These are phyloP conservation scores for Nematopogon swammerdamellus DNA, from an alignment of 2,888 invertebrate genomes.

Conservation along the genomic window DNA sequence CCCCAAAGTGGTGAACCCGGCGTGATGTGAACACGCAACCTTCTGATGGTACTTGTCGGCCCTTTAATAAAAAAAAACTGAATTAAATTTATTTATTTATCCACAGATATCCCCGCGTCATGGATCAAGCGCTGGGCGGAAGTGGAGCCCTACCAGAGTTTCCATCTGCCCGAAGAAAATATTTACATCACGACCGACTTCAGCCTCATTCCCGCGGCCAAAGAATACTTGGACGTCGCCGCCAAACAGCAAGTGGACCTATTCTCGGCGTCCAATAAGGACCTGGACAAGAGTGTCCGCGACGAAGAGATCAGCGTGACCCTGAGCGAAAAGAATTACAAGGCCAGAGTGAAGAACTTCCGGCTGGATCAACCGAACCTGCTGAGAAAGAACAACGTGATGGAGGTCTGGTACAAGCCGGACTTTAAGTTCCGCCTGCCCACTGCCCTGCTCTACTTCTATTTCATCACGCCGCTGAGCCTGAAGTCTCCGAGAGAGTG, in stretches of 20 bases:
- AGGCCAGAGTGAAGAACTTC: constrained; percentile 40
- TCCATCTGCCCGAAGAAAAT: constrained; percentile 70
- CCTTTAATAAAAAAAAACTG: too few species aligned
- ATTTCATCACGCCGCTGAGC: constrained; percentile 68
- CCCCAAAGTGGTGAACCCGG: too few species aligned
- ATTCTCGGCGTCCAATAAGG: constrained; percentile 23
- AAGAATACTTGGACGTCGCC: constrained; percentile 14
- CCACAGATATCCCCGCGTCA: constrained; percentile 57
- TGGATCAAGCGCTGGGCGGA: constrained; percentile 64
- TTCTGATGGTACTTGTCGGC: too few species aligned
- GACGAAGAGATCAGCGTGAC: constrained; percentile 14
- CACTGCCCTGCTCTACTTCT: constrained; percentile 68
- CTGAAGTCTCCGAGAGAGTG: constrained; percentile 64
- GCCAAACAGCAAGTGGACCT: constrained; percentile 26
- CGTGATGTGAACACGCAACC: too few species aligned
- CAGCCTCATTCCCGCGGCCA: constrained; percentile 44
- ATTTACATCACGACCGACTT: constrained; percentile 72
- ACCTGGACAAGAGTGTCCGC: constrained; percentile 26
- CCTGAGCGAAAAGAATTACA: constrained; percentile 28
- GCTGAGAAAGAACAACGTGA: constrained; percentile 38
- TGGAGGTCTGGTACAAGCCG: constrained; percentile 80
- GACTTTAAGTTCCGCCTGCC: constrained; percentile 83
- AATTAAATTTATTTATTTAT: too few species aligned
- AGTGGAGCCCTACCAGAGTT: constrained; percentile 51
- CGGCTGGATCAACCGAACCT: constrained; percentile 44